Evolutionary conservation across 64 coral and sea anemone species (phyloP).

Genomic region (Montipora cactus): DNA sequence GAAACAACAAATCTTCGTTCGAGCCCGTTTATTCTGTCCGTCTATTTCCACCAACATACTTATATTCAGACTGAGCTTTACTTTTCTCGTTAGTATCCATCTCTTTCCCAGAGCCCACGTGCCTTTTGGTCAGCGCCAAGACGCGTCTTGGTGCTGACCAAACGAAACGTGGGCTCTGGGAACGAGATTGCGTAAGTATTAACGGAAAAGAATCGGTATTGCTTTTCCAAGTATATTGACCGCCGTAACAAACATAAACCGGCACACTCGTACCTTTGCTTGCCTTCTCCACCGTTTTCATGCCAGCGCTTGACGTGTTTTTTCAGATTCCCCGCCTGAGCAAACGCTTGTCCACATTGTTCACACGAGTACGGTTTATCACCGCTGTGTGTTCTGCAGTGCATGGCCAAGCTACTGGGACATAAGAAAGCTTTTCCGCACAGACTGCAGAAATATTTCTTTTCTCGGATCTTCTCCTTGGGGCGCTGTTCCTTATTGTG

Average conservation of each 20-base stretch:
- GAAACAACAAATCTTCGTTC: too few species aligned
- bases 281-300: not conserved
- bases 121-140: too few species aligned
- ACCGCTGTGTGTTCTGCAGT: conserved; percentile 85
- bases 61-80: too few species aligned
- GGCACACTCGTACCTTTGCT: not conserved
- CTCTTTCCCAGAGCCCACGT: too few species aligned
- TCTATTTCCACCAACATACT: too few species aligned
- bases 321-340: conserved; percentile 87
- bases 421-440: conserved; percentile 93
- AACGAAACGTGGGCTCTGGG: too few species aligned
- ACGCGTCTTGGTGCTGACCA: too few species aligned
- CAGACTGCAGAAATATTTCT: conserved; percentile 85
- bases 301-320: conserved; percentile 85
- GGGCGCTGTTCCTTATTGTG: conserved; percentile 88
- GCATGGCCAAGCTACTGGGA: conserved; percentile 90
- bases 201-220: too few species aligned
- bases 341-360: conserved; percentile 70
- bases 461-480: conserved; percentile 83
- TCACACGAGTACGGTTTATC: conserved; percentile 81
- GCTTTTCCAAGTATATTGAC: not conserved
- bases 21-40: too few species aligned
- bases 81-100: too few species aligned
- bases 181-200: too few species aligned
- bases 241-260: not conserved